phyloP scores from a whole-genome alignment of 2,888 invertebrate species.

The Ypsolopha sequella region DNA sequence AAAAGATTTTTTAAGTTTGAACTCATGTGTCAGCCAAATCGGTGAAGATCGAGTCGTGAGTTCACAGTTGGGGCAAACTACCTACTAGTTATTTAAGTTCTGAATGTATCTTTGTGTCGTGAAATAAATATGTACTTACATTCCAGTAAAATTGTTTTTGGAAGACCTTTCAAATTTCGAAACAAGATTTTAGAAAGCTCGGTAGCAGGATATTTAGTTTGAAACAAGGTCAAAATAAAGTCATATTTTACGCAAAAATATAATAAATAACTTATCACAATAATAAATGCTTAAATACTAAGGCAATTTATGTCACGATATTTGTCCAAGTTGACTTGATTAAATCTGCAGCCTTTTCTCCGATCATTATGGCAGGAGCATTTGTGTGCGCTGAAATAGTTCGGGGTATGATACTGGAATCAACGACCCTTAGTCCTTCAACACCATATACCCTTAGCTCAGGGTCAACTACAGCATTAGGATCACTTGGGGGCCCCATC shows the following conservation, averaged over 20 bases:
- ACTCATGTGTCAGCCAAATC: too few species aligned
- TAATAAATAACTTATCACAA: neutral
- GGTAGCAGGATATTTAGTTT: too few species aligned
- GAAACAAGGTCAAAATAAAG: too few species aligned
- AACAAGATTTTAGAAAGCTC: too few species aligned
- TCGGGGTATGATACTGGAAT: slow-evolving; percentile 77
- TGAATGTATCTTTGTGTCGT: too few species aligned
- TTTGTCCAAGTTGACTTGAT: slow-evolving; percentile 71
- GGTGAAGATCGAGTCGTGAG: too few species aligned
- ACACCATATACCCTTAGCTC: slow-evolving; percentile 75
- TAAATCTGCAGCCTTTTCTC: slow-evolving; percentile 79
- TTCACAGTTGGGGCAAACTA: too few species aligned
- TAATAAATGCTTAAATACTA: neutral
- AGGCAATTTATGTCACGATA: slow-evolving; percentile 13
- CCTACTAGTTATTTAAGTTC: too few species aligned
- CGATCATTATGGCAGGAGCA: slow-evolving; percentile 79
- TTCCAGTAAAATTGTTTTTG: too few species aligned
- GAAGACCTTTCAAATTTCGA: too few species aligned
- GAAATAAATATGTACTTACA: too few species aligned
- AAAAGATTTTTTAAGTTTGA: too few species aligned
- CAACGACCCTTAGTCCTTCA: slow-evolving; percentile 73
- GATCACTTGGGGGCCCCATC: slow-evolving; percentile 76
- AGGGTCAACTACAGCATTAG: slow-evolving; percentile 75
- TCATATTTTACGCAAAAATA: neutral
- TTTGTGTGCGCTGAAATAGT: slow-evolving; percentile 75